Percentiles rank a stretch among this genome's conserved stretches.
phyloP scores from a whole-genome alignment of 2,888 invertebrate genomes.

The Rhimphoctona megacephalus region DNA sequence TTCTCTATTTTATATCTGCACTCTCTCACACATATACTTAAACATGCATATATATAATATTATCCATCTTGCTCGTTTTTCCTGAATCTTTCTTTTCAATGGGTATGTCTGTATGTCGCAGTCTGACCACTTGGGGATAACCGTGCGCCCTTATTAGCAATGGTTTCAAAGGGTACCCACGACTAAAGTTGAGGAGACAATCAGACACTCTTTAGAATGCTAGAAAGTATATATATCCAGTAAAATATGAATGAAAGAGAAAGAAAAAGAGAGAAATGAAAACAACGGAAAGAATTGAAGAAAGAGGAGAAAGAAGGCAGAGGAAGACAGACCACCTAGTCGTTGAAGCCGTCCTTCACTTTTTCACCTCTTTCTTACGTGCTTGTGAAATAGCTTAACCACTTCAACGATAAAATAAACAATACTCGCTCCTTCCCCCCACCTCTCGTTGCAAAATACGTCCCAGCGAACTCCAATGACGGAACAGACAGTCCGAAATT shows the following conservation, averaged over 20 bases:
- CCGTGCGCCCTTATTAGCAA: conserved; percentile 34
- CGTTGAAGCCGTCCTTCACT: not conserved
- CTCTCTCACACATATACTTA: not conserved
- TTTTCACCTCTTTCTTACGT: not conserved
- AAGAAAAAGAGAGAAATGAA: too few species aligned
- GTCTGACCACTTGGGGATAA: conserved; percentile 15
- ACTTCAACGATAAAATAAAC: not conserved
- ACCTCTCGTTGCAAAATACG: not conserved
- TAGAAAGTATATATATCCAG: not conserved
- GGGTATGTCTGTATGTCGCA: not conserved
- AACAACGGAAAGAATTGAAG: too few species aligned
- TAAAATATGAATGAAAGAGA: not conserved
- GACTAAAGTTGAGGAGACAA: conserved; percentile 61
- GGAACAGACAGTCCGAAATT: not conserved
- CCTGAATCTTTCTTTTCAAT: not conserved
- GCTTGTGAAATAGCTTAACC: not conserved
- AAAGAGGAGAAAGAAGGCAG: too few species aligned
- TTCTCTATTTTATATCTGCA: conserved; percentile 5
- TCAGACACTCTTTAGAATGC: not conserved
- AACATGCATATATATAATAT: not conserved
- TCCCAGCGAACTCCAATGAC: not conserved
- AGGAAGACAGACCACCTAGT: not conserved
- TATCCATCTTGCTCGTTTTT: not conserved
- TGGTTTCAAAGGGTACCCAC: conserved; percentile 30
- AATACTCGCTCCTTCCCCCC: not conserved